Evolutionary conservation across 1,140 invertebrate genomes (phyloP).

Genomic region (Micrasema longulum): DNA sequence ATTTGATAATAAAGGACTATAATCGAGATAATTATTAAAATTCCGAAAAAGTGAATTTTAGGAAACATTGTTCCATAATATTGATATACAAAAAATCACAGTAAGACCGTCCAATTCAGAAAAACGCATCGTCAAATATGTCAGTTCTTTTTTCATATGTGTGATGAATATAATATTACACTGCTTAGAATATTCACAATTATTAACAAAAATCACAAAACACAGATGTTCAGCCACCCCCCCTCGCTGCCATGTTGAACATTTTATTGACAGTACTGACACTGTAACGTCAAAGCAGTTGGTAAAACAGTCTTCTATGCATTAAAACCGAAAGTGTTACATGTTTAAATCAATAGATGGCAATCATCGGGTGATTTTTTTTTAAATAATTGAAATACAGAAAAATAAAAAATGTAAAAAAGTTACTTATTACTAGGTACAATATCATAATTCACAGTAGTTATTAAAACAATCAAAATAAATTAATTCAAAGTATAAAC

Average conservation of each 20-base stretch:
- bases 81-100: constrained; percentile 7
- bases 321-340: too few species aligned
- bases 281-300: constrained; percentile 24
- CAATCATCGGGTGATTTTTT: too few species aligned
- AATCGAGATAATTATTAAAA: constrained; percentile 37
- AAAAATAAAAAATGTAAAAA: too few species aligned
- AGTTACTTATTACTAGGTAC: too few species aligned
- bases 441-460: too few species aligned
- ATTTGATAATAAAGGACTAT: constrained; percentile 45
- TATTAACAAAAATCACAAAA: not conserved
- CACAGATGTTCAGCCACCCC: constrained; percentile 23
- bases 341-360: constrained; percentile 1
- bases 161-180: not conserved
- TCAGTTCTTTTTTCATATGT: not conserved
- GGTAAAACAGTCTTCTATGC: not conserved
- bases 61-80: constrained; percentile 42
- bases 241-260: not conserved
- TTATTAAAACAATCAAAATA: too few species aligned
- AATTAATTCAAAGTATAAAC: too few species aligned
- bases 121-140: not conserved
- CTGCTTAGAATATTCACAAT: too few species aligned
- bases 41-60: constrained; percentile 31
- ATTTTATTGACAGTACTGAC: constrained; percentile 21
- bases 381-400: too few species aligned
- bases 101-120: not conserved